Base-by-base conservation (phyloP, 2,888 invertebrate species). In the Mythimna pallens region DNA sequence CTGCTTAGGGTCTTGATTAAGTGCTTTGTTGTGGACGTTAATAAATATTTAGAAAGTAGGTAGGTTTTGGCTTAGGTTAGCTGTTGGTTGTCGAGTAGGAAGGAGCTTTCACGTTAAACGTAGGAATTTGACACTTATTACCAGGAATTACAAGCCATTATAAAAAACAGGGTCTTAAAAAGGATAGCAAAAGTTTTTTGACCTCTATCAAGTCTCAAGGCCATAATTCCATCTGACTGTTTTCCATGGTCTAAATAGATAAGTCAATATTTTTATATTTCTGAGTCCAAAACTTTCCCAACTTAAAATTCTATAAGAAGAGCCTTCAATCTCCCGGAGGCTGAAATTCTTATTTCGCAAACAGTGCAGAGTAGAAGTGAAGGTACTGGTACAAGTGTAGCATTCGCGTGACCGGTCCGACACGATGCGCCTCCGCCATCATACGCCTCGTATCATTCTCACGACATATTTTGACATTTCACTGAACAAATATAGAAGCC, bases 391-490 rank as follows among this genome's bases (percentile, higher is more conserved):
- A 91, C 93, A 91, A 93, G 93, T 92, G 92, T 92, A 89, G 83
- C 78, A 80, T 89, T 91, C 92, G 94, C 95, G 95, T 94, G 95
- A 94, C 95, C 92, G 88, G 92, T 87, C 91, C 87, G 89, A 90
- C 93, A 93, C 94, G 93, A 93, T 87, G 91, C 90, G 86, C 90
- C 86, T 81, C 88, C 89, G 90, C 89, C 86, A 87, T 92, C 93
- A 91, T 91, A 90, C 90, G 89, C 92, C 89, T 89, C 88, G 88
- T 87, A 91, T 90, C 88, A 89, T 94, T 95, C 94, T 94, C 94
- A 95, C 94, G 94, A 95, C 93, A 94, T 88, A 93, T 94, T 96
- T 93, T 96, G 95, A 95, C 95, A 94, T 95, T 96, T 95, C 94
- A 93, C 92, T 93, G 92, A 94, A 91, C 94, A 94, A 94, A 94